Evolutionary conservation across 2,797 vertebrate species (phyloP).

Genomic region (Adelosebastes latens): DNA sequence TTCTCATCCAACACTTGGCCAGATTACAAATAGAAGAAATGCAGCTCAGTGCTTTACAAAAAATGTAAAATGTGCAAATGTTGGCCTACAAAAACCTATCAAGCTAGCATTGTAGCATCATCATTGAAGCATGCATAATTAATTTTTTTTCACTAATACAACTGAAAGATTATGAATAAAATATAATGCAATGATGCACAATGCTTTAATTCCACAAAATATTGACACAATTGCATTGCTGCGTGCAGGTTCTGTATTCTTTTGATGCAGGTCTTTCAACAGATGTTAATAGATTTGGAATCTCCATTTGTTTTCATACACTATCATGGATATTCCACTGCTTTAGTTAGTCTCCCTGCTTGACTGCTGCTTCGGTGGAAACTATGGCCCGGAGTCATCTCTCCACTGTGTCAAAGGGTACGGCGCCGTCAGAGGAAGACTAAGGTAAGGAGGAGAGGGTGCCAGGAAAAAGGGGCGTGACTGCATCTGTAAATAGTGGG

Average conservation of each 20-base stretch:
- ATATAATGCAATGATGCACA: background rate
- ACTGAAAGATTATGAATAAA: background rate
- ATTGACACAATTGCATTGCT: background rate
- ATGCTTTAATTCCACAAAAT: background rate
- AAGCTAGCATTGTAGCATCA: background rate
- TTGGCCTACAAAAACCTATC: background rate
- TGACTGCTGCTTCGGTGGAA: slow-evolving; percentile 40
- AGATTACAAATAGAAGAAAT: background rate
- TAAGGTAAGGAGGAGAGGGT: slow-evolving; percentile 57
- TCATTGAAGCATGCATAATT: background rate
- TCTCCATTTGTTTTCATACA: slow-evolving; percentile 4
- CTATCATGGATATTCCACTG: background rate
- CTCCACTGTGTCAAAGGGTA: slow-evolving; percentile 67
- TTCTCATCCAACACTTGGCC: background rate
- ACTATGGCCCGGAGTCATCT: slow-evolving; percentile 43
- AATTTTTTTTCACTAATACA: background rate
- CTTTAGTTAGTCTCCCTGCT: background rate
- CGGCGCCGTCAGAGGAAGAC: slow-evolving; percentile 51
- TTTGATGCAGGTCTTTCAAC: background rate
- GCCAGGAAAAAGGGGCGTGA: slow-evolving; percentile 82
- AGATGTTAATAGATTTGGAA: background rate
- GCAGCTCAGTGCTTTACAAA: background rate
- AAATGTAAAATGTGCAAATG: background rate
- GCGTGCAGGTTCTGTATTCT: background rate
- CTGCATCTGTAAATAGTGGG: slow-evolving; percentile 76